Evolutionary conservation across 2,113 vertebrate species (phyloP).

Genomic region (Brachypodius melanocephalos): DNA sequence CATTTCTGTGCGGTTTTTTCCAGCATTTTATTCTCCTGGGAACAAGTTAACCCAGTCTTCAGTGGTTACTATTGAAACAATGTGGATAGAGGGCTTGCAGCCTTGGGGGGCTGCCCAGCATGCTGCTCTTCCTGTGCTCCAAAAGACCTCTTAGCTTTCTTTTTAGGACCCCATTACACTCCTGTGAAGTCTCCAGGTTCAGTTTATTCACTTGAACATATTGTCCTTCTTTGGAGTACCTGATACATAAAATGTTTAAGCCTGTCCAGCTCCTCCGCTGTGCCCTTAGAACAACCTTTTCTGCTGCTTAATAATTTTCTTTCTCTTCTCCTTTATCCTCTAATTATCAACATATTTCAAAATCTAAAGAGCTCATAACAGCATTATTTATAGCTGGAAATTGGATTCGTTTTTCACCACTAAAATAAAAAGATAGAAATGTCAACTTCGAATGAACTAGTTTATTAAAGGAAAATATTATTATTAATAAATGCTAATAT

Average conservation of each 20-base stretch:
- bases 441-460: background rate
- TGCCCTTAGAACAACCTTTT: background rate
- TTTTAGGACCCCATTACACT: background rate
- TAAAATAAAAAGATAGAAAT: background rate
- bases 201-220: background rate
- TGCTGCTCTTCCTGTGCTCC: background rate
- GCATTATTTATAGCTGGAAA: background rate
- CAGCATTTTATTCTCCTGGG: background rate
- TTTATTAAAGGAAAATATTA: conserved; percentile 1
- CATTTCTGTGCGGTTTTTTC: fast-evolving
- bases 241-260: background rate
- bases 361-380: background rate
- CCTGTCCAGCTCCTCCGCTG: background rate
- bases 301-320: background rate
- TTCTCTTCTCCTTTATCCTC: background rate
- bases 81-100: background rate
- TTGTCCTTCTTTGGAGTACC: background rate
- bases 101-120: background rate
- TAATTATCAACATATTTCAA: background rate
- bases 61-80: background rate
- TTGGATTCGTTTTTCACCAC: background rate
- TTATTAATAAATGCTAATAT: background rate
- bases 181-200: background rate
- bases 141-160: background rate
- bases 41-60: background rate